phyloP scores from a whole-genome alignment of 1,140 invertebrate genomes.

The Drosophila nigromelanica region DNA sequence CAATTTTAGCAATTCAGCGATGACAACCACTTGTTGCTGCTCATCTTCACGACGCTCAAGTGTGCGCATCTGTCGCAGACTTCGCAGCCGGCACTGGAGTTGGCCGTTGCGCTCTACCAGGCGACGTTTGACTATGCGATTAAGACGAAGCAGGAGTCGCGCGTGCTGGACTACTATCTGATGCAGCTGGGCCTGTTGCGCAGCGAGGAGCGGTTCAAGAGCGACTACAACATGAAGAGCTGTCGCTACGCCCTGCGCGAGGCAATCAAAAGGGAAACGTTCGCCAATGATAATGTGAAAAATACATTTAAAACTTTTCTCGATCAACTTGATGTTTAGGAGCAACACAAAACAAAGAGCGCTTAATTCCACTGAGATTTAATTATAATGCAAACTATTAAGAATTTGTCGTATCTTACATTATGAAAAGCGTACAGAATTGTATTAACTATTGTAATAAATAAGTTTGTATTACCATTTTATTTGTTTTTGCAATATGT shows the following conservation, averaged over 20 bases:
- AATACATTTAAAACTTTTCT: slow-evolving; percentile 86
- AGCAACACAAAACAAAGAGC: background rate
- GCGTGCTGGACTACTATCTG: slow-evolving; percentile 87
- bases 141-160: slow-evolving; percentile 83
- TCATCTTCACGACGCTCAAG: slow-evolving; percentile 86
- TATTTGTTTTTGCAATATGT: background rate
- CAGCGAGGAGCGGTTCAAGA: slow-evolving; percentile 86
- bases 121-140: slow-evolving; percentile 86
- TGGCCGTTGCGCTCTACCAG: slow-evolving; percentile 86
- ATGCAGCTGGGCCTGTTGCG: slow-evolving; percentile 89
- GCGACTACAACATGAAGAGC: slow-evolving; percentile 86
- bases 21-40: slow-evolving; percentile 84
- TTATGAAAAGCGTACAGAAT: background rate
- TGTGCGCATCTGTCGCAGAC: slow-evolving; percentile 86
- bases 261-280: slow-evolving; percentile 84
- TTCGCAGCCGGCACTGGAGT: slow-evolving; percentile 85
- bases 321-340: slow-evolving; percentile 83
- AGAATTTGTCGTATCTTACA: background rate
- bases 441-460: slow-evolving; percentile 10
- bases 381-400: background rate
- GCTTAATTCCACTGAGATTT: too few species aligned
- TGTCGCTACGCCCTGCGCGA: slow-evolving; percentile 86
- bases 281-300: slow-evolving; percentile 85
- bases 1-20: slow-evolving; percentile 64
- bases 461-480: slow-evolving; percentile 5